Conservation (phyloP, 2,888 invertebrate genomes). For the Malacosoma neustria region DNA sequence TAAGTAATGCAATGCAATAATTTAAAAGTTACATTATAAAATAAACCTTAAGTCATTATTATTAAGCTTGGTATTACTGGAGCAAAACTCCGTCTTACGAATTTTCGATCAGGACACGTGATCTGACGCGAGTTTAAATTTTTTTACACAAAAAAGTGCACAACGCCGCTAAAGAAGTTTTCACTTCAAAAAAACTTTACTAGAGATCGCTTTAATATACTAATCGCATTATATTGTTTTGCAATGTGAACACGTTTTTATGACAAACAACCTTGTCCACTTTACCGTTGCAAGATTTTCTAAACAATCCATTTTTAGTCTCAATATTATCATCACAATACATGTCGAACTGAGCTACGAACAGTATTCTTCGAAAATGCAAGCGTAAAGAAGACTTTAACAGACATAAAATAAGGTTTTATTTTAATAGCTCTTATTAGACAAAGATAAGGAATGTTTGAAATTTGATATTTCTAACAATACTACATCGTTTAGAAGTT, state of each 20-base stretch:
- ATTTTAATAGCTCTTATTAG: not conserved
- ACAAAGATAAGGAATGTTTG: not conserved
- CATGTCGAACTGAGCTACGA: constrained; percentile 6
- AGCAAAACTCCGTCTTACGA: too few relatives aligned
- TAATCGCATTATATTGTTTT: not conserved
- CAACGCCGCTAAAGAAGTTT: too few relatives aligned
- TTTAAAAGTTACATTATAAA: too few relatives aligned
- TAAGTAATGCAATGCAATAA: too few relatives aligned
- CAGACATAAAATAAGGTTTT: not conserved
- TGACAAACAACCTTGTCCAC: constrained; percentile 3
- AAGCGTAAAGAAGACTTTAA: not conserved
- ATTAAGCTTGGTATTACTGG: too few relatives aligned
- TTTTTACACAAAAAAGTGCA: too few relatives aligned
- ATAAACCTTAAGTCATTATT: too few relatives aligned
- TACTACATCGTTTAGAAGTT: not conserved
- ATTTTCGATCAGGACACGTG: too few relatives aligned
- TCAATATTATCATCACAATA: constrained; percentile 17
- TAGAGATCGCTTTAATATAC: too few relatives aligned
- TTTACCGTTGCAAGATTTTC: constrained; percentile 8
- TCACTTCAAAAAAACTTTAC: too few relatives aligned
- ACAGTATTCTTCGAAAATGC: not conserved
- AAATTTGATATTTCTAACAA: not conserved
- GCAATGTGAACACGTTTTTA: not conserved
- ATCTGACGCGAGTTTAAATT: too few relatives aligned
- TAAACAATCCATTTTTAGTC: constrained; percentile 11